Conservation (phyloP, 2,888 invertebrate species). For the Polydrusus tereticollis region DNA sequence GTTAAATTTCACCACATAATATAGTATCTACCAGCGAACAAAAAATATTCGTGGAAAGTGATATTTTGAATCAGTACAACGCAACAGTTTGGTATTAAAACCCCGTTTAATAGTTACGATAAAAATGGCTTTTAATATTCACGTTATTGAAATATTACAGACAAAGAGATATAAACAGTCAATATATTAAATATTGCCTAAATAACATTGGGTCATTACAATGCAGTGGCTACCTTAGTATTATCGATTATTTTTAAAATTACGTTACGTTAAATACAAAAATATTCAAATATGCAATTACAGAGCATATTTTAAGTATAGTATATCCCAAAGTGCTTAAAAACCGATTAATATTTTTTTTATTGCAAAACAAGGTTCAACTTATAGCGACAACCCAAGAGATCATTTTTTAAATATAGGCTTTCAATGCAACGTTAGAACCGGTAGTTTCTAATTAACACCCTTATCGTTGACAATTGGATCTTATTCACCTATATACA, state of each 20-base stretch:
- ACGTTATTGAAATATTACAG: background rate
- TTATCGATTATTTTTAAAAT: conserved; percentile 36
- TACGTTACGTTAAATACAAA: conserved; percentile 48
- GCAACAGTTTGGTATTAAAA: too few species aligned
- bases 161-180: conserved; percentile 8
- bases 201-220: conserved; percentile 33
- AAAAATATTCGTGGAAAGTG: too few species aligned
- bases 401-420: conserved; percentile 16
- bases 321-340: conserved; percentile 25
- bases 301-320: conserved; percentile 46
- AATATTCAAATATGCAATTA: conserved; percentile 48
- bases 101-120: too few species aligned
- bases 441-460: background rate
- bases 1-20: too few species aligned
- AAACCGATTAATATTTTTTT: conserved; percentile 17
- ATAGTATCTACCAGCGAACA: too few species aligned
- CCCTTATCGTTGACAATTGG: background rate
- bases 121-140: background rate
- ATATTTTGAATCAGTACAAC: too few species aligned
- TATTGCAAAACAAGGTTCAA: conserved; percentile 13
- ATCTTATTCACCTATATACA: too few species aligned
- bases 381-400: conserved; percentile 16
- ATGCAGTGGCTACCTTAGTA: conserved; percentile 36
- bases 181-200: conserved; percentile 25
- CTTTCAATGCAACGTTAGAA: background rate